Conservation (phyloP, 2,888 invertebrate species). For the Carterocephalus palaemon region DNA sequence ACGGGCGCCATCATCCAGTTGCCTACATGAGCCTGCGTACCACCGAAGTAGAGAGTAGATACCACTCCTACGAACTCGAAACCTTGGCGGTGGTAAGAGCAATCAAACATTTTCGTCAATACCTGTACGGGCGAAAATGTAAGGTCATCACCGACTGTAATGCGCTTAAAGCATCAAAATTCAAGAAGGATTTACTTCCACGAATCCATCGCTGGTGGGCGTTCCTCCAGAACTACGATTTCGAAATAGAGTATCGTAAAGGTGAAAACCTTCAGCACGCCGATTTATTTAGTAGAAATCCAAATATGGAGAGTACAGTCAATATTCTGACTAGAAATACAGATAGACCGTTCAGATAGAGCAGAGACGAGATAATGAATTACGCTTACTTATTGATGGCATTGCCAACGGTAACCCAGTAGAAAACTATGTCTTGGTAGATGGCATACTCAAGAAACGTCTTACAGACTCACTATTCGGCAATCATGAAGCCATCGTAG, state of each 20-base stretch:
- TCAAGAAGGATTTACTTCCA: constrained; percentile 25
- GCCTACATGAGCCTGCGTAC: constrained; percentile 27
- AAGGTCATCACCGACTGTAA: constrained; percentile 33
- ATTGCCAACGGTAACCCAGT: neutral
- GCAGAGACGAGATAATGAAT: neutral
- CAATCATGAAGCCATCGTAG: neutral
- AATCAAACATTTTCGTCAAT: constrained; percentile 32
- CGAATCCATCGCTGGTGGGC: constrained; percentile 10
- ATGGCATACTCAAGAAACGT: neutral
- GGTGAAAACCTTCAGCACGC: constrained; percentile 1
- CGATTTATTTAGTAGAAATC: constrained; percentile 25
- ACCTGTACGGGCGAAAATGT: constrained; percentile 12
- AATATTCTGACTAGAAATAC: neutral
- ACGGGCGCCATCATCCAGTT: constrained; percentile 16
- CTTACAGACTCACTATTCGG: neutral
- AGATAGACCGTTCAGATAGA: neutral
- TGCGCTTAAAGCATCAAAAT: constrained; percentile 31
- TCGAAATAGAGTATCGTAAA: constrained; percentile 1
- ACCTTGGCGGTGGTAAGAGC: constrained; percentile 30
- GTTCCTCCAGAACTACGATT: neutral
- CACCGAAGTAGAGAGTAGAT: constrained; percentile 24
- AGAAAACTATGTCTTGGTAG: neutral
- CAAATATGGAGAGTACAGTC: constrained; percentile 15
- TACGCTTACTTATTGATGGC: neutral
- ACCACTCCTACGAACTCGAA: constrained; percentile 32